Conservation (phyloP, 2,113 vertebrate species). For the Gopherus evgoodei region DNA sequence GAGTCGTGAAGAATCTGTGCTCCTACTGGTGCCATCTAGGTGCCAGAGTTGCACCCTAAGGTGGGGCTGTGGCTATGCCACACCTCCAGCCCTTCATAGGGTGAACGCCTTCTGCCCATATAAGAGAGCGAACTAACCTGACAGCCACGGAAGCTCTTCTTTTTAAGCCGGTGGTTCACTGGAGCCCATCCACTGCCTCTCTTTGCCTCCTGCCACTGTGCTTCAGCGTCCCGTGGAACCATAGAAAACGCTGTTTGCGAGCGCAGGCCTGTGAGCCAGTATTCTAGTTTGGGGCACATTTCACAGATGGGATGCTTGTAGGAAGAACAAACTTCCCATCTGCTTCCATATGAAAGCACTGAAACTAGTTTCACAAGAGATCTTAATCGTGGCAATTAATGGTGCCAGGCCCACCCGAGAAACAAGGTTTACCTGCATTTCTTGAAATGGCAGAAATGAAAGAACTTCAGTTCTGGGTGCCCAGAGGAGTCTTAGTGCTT, state of each 20-base stretch:
- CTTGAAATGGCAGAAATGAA: neutral
- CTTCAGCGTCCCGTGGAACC: conserved; percentile 58
- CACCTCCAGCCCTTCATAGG: neutral
- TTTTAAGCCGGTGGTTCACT: neutral
- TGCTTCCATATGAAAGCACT: conserved; percentile 3
- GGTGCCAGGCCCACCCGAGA: neutral
- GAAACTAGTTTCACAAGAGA: conserved; percentile 18
- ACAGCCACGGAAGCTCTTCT: neutral
- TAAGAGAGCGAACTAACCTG: neutral
- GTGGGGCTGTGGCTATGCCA: neutral
- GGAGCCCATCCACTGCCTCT: neutral
- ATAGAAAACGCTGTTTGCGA: conserved; percentile 61
- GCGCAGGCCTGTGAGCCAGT: conserved; percentile 65
- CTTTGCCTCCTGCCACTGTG: neutral
- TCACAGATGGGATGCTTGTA: conserved; percentile 54
- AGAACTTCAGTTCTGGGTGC: neutral
- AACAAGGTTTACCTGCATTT: neutral
- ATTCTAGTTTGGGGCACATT: conserved; percentile 16
- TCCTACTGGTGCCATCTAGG: too few species aligned
- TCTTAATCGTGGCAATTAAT: neutral
- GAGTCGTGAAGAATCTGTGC: too few species aligned
- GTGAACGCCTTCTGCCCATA: too few species aligned
- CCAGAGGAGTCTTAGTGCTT: neutral
- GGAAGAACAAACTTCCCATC: conserved; percentile 49
- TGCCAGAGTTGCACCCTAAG: neutral